These are phyloP conservation scores for Okapia johnstoni DNA, from an alignment of 2,113 vertebrate genomes.

Conservation along the genomic window DNA sequence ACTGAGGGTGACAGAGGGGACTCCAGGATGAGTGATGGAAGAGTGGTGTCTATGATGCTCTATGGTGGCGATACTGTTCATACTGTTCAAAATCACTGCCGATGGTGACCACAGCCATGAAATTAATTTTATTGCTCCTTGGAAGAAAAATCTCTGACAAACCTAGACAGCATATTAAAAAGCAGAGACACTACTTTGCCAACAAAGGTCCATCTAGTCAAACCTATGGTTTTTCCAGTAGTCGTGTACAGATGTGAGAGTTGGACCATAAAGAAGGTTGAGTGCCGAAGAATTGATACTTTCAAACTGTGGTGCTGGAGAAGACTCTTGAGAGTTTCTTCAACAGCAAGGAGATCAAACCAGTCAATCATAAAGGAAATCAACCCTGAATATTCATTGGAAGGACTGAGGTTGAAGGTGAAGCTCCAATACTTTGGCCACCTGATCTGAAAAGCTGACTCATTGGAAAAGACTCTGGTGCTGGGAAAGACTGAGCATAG, in stretches of 20 bases:
- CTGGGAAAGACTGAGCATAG: neutral
- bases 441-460: neutral
- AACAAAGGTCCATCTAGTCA: neutral
- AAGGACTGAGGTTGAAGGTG: neutral
- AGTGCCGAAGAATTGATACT: neutral
- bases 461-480: neutral
- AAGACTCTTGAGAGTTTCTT: neutral
- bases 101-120: neutral
- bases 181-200: neutral
- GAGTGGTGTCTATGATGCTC: neutral
- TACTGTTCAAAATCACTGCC: neutral
- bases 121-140: neutral
- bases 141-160: neutral
- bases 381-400: neutral
- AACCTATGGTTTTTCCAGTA: neutral
- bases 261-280: neutral
- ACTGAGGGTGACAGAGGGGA: neutral
- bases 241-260: neutral
- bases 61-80: neutral
- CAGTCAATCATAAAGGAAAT: neutral
- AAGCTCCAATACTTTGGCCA: neutral
- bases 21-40: fast-evolving
- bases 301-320: neutral
- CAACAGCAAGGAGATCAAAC: neutral
- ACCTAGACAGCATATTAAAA: neutral